Base-by-base conservation (phyloP, 1,140 invertebrate genomes). In the Brachystomella parvula region DNA sequence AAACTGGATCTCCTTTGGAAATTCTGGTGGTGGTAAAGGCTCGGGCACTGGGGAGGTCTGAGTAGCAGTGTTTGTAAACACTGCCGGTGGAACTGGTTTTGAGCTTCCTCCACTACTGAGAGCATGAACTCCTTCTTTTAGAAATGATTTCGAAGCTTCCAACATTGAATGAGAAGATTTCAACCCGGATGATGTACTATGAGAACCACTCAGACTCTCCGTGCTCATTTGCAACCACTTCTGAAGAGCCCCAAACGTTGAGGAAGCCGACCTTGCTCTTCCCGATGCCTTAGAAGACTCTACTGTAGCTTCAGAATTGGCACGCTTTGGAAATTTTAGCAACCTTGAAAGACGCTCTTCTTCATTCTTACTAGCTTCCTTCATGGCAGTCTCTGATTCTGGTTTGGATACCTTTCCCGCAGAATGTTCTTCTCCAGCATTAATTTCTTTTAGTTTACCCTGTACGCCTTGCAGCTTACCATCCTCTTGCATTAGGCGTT, bases 201-300 rank as follows among this genome's bases (percentile, higher is more conserved):
- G 2, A 1, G 62, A 31, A 1, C 57, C 21, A 24, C 60, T 17
- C 17, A 61, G 30, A 32, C 31, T 30, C 1, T 65, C 53, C 6
- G 69, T 62, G 9, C 71, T 67, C 6, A 72, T 60, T 47, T 68
- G 71, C 0, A 88, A 79, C 86, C 86, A 89, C 68, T 87, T 88
- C 63, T 86, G 85, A 15, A 87, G 72, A 19, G 83, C 84, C 67
- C 83, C 84, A 67, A 86, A 81, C n/a, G 68, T 70, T 2, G 68
- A 70, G 3, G 71, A 67, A 33, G 65, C n/a, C n/a, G n/a, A 62
- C 33, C 49, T 47, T 39, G 47, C 56, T 15, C 65, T 44, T 39
- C 6, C 39, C 39, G 60, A 6, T 26, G 28, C 17, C 21, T 60
- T 60, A 9, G 58, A 6, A 26, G 58, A 17, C 29, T 60, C 15